Conservation (phyloP, 2,888 invertebrate species). For the Masnerella sp. region DNA sequence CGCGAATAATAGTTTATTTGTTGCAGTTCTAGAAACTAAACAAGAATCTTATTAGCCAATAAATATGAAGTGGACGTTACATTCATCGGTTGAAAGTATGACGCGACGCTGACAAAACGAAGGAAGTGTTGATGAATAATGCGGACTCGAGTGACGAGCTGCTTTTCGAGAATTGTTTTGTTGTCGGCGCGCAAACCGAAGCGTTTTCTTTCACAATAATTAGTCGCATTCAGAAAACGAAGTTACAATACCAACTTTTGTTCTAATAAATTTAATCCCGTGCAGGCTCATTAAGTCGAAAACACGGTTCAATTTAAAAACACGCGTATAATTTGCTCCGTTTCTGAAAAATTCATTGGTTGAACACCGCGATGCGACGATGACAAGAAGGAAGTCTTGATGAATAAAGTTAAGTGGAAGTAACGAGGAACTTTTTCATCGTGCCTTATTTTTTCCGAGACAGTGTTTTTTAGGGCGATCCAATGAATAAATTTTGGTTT, state of each 20-base stretch:
- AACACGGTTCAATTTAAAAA: slow-evolving; percentile 13
- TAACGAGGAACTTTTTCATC: slow-evolving; percentile 4
- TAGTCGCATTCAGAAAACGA: slow-evolving; percentile 1
- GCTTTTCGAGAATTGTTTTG: slow-evolving; percentile 25
- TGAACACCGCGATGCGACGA: slow-evolving; percentile 23
- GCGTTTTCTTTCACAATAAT: neutral
- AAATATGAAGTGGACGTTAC: slow-evolving; percentile 23
- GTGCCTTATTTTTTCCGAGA: slow-evolving; percentile 4
- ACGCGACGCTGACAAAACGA: slow-evolving; percentile 28
- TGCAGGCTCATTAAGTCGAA: neutral
- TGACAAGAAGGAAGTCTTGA: slow-evolving; percentile 27
- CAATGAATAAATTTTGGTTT: slow-evolving; percentile 38
- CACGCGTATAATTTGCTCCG: slow-evolving; percentile 14
- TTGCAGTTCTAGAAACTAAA: slow-evolving; percentile 21
- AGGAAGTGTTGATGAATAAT: slow-evolving; percentile 41
- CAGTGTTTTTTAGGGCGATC: slow-evolving; percentile 5
- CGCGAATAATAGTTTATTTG: slow-evolving; percentile 30
- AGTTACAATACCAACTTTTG: neutral
- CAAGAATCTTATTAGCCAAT: slow-evolving; percentile 35
- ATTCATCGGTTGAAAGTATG: slow-evolving; percentile 32
- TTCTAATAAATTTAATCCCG: neutral
- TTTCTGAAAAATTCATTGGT: slow-evolving; percentile 30
- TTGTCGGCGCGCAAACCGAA: neutral
- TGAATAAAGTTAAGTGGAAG: slow-evolving; percentile 35
- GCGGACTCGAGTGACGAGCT: slow-evolving; percentile 18